Base-by-base conservation (phyloP, 1,140 invertebrate species). In the Chironomus tepperi region DNA sequence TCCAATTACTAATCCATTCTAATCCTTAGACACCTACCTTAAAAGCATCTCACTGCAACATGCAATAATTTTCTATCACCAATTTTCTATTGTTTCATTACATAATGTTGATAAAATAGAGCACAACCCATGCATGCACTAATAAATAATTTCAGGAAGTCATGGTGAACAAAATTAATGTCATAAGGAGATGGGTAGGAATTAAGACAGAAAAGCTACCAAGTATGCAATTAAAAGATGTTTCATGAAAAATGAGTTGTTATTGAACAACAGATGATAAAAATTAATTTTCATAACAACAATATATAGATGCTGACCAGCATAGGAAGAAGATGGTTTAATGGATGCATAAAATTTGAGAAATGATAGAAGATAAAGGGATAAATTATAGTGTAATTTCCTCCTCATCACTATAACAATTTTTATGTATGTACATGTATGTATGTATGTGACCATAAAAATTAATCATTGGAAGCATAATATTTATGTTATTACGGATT, bases 201-300 rank as follows among this genome's bases (percentile, higher is more conserved):
- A 5, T 57, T 12, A 57, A 12, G 47, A n/a, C 65, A 18, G 16
- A 70, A 19, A 21, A 70, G 18, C 65, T 3, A 70, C 18, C 18
- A 70, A 70, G 19, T 19, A 70, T 70, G 65, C 65, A 70, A 70
- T 70, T 70, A 70, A 70, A 70, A 70, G 65, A 70, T 18, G 18
- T 70, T 70, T 70, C 19, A 70, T 70, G 65, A 70, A 70, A 70
- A 70, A 70, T 70, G 65, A 70, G 18, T 70, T 70, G 18, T 70
- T 18, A 70, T 12, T 57, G 47, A 57, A 57, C 47, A 57, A 57
- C 47, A 57, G 3, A 57, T n/a, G 12, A 34, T 34, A 34, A 34
- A 34, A 34, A 34, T 34, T 34, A 34, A 34, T 34, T 34, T 34
- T 34, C 24, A 34, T 34, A 34, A 34, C 24, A 34, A 34, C 9